Percentiles rank a stretch among this genome's conserved stretches.
Evolutionary conservation across 2,113 vertebrate species (phyloP).

Genomic region (Delphinus delphis): DNA sequence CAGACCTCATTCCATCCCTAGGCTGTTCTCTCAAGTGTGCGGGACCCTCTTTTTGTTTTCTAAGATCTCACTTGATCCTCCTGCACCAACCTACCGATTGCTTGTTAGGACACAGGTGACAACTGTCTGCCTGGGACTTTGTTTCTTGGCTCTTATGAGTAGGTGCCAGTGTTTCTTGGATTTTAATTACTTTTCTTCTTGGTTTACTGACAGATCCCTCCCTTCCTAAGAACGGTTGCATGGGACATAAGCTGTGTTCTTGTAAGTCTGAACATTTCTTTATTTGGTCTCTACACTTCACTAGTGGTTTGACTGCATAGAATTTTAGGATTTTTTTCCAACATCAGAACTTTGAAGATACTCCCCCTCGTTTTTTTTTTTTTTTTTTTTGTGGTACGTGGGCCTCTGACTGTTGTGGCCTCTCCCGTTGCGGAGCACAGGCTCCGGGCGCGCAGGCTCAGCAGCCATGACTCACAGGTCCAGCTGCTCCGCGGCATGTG

Average conservation of each 20-base stretch:
- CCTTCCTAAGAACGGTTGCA: background rate
- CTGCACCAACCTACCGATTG: background rate
- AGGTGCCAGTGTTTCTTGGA: too few species aligned
- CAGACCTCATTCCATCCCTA: fast-evolving
- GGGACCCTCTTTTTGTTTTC: background rate
- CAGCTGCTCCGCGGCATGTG: too few species aligned
- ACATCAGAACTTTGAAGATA: background rate
- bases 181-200: background rate
- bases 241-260: background rate
- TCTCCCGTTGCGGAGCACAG: too few species aligned
- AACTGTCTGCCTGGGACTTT: background rate
- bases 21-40: background rate
- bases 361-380: background rate
- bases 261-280: background rate
- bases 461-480: too few species aligned
- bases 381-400: too few species aligned
- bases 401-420: too few species aligned
- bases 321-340: background rate
- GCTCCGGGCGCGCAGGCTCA: too few species aligned
- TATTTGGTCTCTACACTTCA: background rate
- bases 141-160: background rate
- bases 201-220: background rate
- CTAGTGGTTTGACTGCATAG: background rate
- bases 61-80: background rate
- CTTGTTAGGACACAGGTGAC: background rate